These are phyloP conservation scores for Pseudopipra pipra DNA, from an alignment of 2,113 vertebrate species.

Conservation along the genomic window DNA sequence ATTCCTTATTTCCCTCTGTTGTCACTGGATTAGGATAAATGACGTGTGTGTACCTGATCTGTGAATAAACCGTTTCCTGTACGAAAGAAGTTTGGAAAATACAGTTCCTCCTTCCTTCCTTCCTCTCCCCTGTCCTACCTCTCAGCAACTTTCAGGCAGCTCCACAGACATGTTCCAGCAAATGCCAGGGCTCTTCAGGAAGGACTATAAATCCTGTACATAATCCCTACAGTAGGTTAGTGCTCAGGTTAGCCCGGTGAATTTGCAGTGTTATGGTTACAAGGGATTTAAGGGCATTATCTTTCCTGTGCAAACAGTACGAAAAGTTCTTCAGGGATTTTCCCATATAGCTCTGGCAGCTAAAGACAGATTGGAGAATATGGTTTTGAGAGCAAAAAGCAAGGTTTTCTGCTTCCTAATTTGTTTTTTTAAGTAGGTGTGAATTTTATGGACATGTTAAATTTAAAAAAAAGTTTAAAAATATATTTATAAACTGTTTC, in stretches of 20 bases:
- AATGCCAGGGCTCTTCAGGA: not conserved
- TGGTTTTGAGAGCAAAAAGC: not conserved
- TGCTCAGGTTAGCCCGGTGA: slow-evolving; percentile 29
- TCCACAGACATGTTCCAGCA: slow-evolving; percentile 32
- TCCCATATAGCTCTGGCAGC: not conserved
- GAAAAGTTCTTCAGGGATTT: slow-evolving; percentile 26
- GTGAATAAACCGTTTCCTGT: slow-evolving; percentile 31
- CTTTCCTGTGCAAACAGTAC: slow-evolving; percentile 28
- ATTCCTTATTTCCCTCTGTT: not conserved
- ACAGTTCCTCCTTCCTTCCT: not conserved
- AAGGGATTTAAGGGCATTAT: slow-evolving; percentile 52
- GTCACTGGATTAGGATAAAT: not conserved
- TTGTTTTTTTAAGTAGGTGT: not conserved
- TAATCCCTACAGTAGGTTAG: slow-evolving; percentile 24
- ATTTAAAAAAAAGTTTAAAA: not conserved
- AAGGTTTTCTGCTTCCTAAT: not conserved
- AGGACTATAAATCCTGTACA: not conserved
- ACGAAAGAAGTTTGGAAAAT: slow-evolving; percentile 17
- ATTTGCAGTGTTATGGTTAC: slow-evolving; percentile 44
- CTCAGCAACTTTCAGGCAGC: not conserved
- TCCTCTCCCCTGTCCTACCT: not conserved
- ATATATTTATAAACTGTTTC: not conserved
- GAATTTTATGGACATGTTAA: not conserved
- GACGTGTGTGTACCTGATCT: not conserved
- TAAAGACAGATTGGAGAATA: not conserved